A percentile compares a stretch with the other conserved stretches of the same genome.
Evolutionary conservation across 2,888 invertebrate genomes (phyloP).

Genomic region (Maniola hyperantus): DNA sequence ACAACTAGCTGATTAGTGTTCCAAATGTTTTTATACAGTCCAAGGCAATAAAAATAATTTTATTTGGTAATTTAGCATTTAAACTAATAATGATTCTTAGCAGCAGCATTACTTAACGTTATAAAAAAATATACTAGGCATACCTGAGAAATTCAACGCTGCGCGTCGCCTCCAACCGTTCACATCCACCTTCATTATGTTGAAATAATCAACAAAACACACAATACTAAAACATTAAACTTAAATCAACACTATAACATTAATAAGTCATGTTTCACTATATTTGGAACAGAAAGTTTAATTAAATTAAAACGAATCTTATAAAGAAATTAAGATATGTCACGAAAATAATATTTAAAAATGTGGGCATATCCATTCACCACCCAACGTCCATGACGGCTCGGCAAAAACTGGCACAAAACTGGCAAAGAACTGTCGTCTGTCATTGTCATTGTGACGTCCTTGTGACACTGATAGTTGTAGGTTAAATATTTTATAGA

Average conservation of each 20-base stretch:
- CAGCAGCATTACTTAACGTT: constrained; percentile 8
- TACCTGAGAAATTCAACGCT: constrained; percentile 69
- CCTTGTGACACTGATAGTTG: too few species aligned
- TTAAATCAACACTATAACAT: constrained; percentile 24
- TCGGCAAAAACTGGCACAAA: constrained; percentile 38
- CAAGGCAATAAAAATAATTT: not conserved
- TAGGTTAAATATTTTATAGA: too few species aligned
- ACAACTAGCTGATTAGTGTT: not conserved
- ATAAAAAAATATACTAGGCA: constrained; percentile 46
- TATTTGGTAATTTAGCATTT: not conserved
- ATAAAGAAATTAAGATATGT: constrained; percentile 56
- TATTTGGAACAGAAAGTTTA: constrained; percentile 4
- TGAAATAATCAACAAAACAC: constrained; percentile 63
- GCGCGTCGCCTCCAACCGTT: constrained; percentile 68
- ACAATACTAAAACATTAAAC: constrained; percentile 39
- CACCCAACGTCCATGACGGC: constrained; percentile 50
- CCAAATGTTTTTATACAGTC: not conserved
- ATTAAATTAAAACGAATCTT: constrained; percentile 53
- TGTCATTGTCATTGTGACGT: constrained; percentile 19
- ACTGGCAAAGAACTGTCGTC: constrained; percentile 8
- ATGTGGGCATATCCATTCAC: constrained; percentile 50
- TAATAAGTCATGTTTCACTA: constrained; percentile 51
- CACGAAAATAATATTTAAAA: constrained; percentile 59
- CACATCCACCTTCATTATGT: constrained; percentile 73
- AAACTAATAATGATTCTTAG: not conserved